These are phyloP conservation scores for Oreochromis mossambicus DNA, from an alignment of 2,797 vertebrate genomes.

Conservation along the genomic window DNA sequence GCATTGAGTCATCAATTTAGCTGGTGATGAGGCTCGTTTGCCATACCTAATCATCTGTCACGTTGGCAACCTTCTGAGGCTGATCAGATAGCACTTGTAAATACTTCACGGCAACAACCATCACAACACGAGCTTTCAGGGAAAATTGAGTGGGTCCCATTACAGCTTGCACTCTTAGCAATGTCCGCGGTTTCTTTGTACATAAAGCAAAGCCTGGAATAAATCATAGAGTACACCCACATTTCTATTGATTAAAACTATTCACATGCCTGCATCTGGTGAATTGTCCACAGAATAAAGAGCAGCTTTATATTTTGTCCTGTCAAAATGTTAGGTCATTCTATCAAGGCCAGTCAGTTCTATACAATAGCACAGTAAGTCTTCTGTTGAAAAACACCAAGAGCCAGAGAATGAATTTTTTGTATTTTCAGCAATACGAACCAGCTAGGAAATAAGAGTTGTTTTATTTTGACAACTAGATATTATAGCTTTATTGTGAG, in stretches of 20 bases:
- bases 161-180: slow-evolving; percentile 86
- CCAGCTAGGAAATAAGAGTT: slow-evolving; percentile 19
- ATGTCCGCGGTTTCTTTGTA: slow-evolving; percentile 91
- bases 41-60: slow-evolving; percentile 97
- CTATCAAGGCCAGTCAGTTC: slow-evolving; percentile 87
- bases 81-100: slow-evolving; percentile 96
- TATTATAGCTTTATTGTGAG: not conserved
- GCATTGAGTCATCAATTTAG: slow-evolving; percentile 97
- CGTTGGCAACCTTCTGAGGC: slow-evolving; percentile 88
- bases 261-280: slow-evolving; percentile 90
- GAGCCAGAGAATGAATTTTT: slow-evolving; percentile 41
- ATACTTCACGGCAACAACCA: slow-evolving; percentile 87
- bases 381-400: slow-evolving; percentile 60
- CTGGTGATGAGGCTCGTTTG: slow-evolving; percentile 94
- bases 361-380: slow-evolving; percentile 58
- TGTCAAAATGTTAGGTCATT: slow-evolving; percentile 97
- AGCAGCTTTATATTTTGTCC: slow-evolving; percentile 96
- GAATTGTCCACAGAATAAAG: slow-evolving; percentile 95
- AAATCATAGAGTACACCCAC: slow-evolving; percentile 88
- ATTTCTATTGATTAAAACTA: slow-evolving; percentile 96
- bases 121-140: slow-evolving; percentile 89
- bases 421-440: slow-evolving; percentile 38
- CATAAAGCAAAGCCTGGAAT: slow-evolving; percentile 92
- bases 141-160: slow-evolving; percentile 92
- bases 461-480: slow-evolving; percentile 13